phyloP scores from a whole-genome alignment of 2,888 invertebrate species.

The Nephrotoma guestfalica region DNA sequence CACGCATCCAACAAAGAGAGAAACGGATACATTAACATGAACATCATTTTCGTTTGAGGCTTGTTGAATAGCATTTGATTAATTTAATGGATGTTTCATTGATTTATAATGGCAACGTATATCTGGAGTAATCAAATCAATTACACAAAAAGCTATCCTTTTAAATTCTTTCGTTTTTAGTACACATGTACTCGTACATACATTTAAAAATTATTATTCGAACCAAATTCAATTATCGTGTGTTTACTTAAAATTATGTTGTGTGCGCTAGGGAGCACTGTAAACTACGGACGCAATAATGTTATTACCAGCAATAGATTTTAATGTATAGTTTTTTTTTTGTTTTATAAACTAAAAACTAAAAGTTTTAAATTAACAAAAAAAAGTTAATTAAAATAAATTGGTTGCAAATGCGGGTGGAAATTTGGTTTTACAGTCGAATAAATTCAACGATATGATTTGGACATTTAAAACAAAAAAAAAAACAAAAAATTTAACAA shows the following conservation, averaged over 20 bases:
- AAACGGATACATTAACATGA: neutral
- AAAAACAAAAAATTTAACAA: neutral
- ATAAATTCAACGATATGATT: neutral
- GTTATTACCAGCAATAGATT: neutral
- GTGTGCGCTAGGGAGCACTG: neutral
- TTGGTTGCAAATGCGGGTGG: neutral
- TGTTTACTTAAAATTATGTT: neutral
- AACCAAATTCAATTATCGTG: neutral
- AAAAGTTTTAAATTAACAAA: neutral
- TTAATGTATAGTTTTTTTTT: neutral
- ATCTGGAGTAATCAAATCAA: neutral
- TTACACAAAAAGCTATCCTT: neutral
- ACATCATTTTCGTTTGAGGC: neutral
- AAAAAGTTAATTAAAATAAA: neutral
- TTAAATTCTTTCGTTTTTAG: neutral
- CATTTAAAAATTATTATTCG: neutral
- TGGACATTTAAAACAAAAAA: neutral
- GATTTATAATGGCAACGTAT: neutral
- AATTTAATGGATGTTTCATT: neutral
- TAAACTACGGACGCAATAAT: neutral
- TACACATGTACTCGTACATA: neutral
- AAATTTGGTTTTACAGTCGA: neutral
- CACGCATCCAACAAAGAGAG: no score
- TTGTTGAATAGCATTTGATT: neutral
- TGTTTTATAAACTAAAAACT: neutral